A percentile compares a stretch with the other conserved stretches of the same genome.
Evolutionary conservation across 2,113 vertebrate genomes (phyloP).

Genomic region (Paramormyrops kingsleyae): DNA sequence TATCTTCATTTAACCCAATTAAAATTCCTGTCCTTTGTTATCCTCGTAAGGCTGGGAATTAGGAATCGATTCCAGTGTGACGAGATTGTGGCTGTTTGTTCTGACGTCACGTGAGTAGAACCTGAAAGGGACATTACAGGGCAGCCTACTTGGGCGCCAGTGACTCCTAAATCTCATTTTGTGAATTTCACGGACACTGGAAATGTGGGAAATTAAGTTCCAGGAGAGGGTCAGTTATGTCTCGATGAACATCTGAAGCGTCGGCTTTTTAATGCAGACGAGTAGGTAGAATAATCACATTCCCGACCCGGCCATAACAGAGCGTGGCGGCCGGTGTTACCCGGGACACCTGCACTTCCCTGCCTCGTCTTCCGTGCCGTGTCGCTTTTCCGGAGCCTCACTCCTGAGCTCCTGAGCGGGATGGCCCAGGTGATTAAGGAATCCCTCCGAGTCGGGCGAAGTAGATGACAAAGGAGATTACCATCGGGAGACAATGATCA

Average conservation of each 20-base stretch:
- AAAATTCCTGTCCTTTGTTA: not conserved
- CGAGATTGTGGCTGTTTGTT: not conserved
- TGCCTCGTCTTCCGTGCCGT: not conserved
- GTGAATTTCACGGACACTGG: not conserved
- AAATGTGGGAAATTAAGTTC: not conserved
- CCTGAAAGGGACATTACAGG: not conserved
- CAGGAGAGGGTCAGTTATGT: not conserved
- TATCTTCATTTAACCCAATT: constrained; percentile 7
- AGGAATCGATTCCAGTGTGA: not conserved
- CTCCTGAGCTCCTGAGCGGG: not conserved
- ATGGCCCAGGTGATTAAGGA: constrained; percentile 34
- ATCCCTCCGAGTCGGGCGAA: constrained; percentile 24
- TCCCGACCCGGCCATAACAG: not conserved
- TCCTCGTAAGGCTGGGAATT: not conserved
- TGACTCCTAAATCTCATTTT: not conserved
- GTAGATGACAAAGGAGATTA: constrained; percentile 37
- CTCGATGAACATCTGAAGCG: not conserved
- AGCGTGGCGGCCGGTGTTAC: not conserved
- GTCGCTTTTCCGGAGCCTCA: not conserved
- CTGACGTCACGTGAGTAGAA: not conserved
- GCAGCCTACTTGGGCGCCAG: not conserved
- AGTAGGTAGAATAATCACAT: not conserved
- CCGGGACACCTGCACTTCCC: not conserved
- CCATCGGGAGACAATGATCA: constrained; percentile 34
- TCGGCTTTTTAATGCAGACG: not conserved